Conservation (phyloP, 2,888 invertebrate species). For the Heliconius sara region DNA sequence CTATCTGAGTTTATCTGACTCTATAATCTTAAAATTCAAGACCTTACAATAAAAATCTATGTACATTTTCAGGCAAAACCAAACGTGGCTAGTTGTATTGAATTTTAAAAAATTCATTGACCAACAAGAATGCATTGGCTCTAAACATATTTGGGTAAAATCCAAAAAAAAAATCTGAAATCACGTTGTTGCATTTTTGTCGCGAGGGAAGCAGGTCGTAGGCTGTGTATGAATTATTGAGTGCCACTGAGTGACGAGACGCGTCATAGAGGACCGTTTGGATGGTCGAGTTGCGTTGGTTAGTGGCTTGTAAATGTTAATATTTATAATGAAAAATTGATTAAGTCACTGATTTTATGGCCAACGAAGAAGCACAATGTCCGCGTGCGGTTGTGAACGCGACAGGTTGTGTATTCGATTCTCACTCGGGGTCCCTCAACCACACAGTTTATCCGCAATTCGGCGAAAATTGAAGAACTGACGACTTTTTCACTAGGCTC, state of each 20-base stretch:
- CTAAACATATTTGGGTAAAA: slow-evolving; percentile 32
- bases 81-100: not conserved
- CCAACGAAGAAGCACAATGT: no score
- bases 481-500: no score
- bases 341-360: no score
- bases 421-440: not conserved
- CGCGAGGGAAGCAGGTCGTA: slow-evolving; percentile 60
- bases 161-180: slow-evolving; percentile 34
- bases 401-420: no score
- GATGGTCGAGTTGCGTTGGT: slow-evolving; percentile 51
- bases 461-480: no score
- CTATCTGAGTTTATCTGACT: no score
- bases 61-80: not conserved
- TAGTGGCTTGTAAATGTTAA: not conserved
- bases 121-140: not conserved
- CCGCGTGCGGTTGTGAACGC: no score
- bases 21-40: no score
- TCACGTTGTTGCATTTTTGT: slow-evolving; percentile 56
- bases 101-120: not conserved
- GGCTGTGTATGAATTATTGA: slow-evolving; percentile 77
- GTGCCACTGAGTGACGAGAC: slow-evolving; percentile 81
- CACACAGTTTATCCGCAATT: no score
- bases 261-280: slow-evolving; percentile 55
- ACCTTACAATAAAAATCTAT: no score
- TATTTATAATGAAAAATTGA: not conserved